Base-by-base conservation (phyloP, 2,113 vertebrate genomes). In the Mus pahari region DNA sequence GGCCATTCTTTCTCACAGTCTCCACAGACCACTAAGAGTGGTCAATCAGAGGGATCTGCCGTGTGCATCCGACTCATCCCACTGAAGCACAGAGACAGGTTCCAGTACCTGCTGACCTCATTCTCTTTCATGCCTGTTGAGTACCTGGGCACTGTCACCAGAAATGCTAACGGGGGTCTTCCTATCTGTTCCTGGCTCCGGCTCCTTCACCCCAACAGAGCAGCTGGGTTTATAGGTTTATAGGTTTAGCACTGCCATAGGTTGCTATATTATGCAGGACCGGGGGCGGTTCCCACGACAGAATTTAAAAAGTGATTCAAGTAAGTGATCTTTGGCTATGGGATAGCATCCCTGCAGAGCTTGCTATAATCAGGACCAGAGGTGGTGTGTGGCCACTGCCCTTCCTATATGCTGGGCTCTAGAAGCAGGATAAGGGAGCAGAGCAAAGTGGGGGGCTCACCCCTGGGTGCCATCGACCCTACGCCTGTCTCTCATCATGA, bases 231-330 rank as follows among this genome's bases (percentile, higher is more conserved):
- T 98, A 98, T 98, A 98, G 98, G 98, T 98, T 98, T 98, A 98
- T 98, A 98, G 98, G 98, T 98, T 98, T 98, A 95, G 97, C 96
- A 98, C 98, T 97, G 98, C 98, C 97, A 95, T 98, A 98, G 98
- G 98, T 98, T 98, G 98, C 97, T 98, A 97, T 97, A 98, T 98
- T 98, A 98, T 96, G 97, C 96, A 53, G 55, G 55, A 70, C 98
- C 97, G 98, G 97, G 98, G 98, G 98, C 96, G 97, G 98, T 98
- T 98, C 97, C 97, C 97, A 97, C 68, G 92, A 98, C 97, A 98
- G 98, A 98, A 98, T 98, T 98, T 98, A 98, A 98, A 98, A 98
- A 98, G 98, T 98, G 98, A 98, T 98, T 98, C 98, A 98, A 98
- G 98, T 98, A 98, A 98, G 98, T 98, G 98, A 98, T 98, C 98